Evolutionary conservation across 2,113 vertebrate species (phyloP), one percentile per base, ranked within the genome.

Genomic region (Lophius piscatorius): DNA sequence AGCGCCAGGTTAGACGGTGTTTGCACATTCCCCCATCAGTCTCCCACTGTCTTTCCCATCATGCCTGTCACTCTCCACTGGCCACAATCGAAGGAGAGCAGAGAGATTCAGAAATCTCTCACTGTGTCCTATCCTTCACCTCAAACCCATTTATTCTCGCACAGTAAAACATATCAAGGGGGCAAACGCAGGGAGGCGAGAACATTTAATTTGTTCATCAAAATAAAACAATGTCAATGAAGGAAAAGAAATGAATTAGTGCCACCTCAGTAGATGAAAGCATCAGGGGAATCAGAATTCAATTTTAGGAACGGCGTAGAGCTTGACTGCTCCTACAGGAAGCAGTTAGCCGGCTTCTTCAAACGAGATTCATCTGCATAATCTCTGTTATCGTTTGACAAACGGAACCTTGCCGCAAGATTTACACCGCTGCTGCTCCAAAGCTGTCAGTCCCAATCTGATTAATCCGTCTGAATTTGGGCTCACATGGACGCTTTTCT

Each of bases 1-100:
- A 94, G 73, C 68, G 89, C 2, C 91, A 82, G 83, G 85, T 89
- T 60, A 77, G n/a, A 28, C 33, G 16, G 23, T 8, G 0, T 47
- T 22, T 22, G 9, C 48, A 40, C 33, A 36, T 21, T 28, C 14
- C 7, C 31, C 48, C 35, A 11, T 29, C 38, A 5, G 51, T 20
- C 29, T 70, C 56, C 31, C 4, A 5, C 57, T 10, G 42, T 24
- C 29, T 44, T 70, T 42, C 21, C 46, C 44, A 50, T 64, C 41
- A 31, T 51, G 36, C 22, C n/a, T 40, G 46, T 65, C 55, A 42
- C 33, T 61, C 36, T 26, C 38, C 52, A 29, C 48, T 61, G 62
- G 42, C 13, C 7, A 2, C 9, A 4, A 63, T 72, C 16, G 9
- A 72, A 68, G n/a, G 17, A 21, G 0, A 9, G 44, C 36, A 58